Base-by-base conservation (phyloP, 2,888 invertebrate species). In the Nezara viridula region DNA sequence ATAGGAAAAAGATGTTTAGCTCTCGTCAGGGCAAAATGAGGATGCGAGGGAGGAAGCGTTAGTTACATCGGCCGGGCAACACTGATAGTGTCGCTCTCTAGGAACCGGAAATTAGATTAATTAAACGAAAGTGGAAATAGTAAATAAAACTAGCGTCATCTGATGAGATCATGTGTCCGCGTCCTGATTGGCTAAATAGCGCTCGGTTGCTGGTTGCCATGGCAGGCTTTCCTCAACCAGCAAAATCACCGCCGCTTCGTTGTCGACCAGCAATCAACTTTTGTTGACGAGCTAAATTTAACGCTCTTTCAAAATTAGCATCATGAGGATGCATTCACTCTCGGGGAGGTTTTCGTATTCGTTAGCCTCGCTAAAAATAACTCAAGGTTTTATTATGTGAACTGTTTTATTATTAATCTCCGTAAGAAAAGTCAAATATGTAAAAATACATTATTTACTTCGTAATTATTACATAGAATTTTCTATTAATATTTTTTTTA, bases 61-160 rank as follows among this genome's bases (percentile, higher is more conserved):
- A 32, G 60, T 60, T 73, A 73, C 32, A 73, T 73, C 66, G 66
- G 37, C 60, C 37, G 32, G 60, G 27, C 27, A 12, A 27, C 60
- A 27, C 60, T 60, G 55, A 55, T 24, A 55, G 55, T n/a, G 55
- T n/a, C 55, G 27, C 60, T 60, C 14, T 32, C 60, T 60, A 60
- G 27, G 27, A 60, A 73, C 9, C 66, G 66, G 66, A 73, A 73
- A 73, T 73, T 73, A 73, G 66, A 73, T 73, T 73, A 73, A 73
- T 73, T 73, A 73, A 73, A 73, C 66, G 19, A 73, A 73, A 73
- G 66, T 73, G 66, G 66, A 73, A 73, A 73, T 73, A 73, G 66
- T 73, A 73, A 73, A 73, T 73, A 73, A 73, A 73, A 73, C 66
- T 73, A 73, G 66, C 66, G 66, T 73, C 66, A 73, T 73, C 16